Conservation (phyloP, 2,888 invertebrate genomes). For the Asteroscopus sphinx region DNA sequence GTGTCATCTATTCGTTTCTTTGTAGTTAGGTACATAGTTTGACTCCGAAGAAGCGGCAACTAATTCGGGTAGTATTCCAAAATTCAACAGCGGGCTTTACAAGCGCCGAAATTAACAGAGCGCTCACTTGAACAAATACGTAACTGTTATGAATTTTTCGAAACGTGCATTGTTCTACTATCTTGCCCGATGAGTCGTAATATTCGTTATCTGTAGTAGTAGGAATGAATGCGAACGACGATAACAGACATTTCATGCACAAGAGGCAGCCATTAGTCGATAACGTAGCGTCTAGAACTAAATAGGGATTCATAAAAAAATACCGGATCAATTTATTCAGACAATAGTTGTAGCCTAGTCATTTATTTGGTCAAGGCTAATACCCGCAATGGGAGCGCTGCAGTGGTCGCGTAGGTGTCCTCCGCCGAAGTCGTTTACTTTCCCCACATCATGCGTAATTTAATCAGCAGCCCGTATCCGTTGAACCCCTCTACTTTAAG, state of each 20-base stretch:
- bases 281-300: conserved; percentile 50
- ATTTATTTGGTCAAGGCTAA: conserved; percentile 41
- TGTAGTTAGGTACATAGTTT: conserved; percentile 66
- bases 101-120: conserved; percentile 35
- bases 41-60: conserved; percentile 38
- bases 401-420: conserved; percentile 36
- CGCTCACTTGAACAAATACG: conserved; percentile 48
- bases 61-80: conserved; percentile 38
- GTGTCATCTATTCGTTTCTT: conserved; percentile 74
- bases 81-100: conserved; percentile 16
- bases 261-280: conserved; percentile 52
- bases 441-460: conserved; percentile 73
- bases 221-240: conserved; percentile 66
- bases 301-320: conserved; percentile 45
- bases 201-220: conserved; percentile 65
- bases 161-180: conserved; percentile 59
- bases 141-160: conserved; percentile 50
- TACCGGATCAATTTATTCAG: conserved; percentile 3
- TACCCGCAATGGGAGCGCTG: conserved; percentile 42
- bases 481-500: conserved; percentile 65
- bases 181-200: conserved; percentile 65
- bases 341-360: background rate
- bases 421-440: conserved; percentile 53
- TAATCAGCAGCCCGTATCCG: conserved; percentile 84
- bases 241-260: conserved; percentile 65